phyloP scores from a whole-genome alignment of 1,140 invertebrate species.

The Drosophila setifemur region DNA sequence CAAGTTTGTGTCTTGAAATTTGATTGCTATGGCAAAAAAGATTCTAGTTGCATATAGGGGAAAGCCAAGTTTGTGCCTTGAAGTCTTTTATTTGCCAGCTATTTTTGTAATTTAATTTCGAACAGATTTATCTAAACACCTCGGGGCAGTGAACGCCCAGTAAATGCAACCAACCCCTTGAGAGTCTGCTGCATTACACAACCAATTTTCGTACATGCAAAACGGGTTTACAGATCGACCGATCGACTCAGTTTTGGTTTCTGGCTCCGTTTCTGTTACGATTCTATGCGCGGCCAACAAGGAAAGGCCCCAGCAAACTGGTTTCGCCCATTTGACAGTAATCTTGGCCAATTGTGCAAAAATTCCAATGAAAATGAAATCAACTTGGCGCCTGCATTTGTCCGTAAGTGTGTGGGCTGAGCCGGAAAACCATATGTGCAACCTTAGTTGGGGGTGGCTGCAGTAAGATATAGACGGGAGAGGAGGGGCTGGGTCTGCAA shows the following conservation, averaged over 20 bases:
- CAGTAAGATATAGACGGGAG: background rate
- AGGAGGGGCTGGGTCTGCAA: conserved; percentile 23
- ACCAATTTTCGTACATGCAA: conserved; percentile 51
- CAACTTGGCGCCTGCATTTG: conserved; percentile 18
- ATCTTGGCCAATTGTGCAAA: conserved; percentile 64
- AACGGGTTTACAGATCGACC: conserved; percentile 40
- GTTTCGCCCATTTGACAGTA: conserved; percentile 51
- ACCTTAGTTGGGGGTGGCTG: background rate
- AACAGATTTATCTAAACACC: conserved; percentile 71
- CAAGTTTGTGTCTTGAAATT: conserved; percentile 41
- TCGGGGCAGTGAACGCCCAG: conserved; percentile 55
- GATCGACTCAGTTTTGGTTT: conserved; percentile 20
- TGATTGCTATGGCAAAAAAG: no score
- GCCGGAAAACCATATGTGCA: conserved; percentile 42
- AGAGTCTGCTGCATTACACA: conserved; percentile 49
- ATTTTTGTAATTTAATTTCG: conserved; percentile 55
- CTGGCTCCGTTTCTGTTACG: conserved; percentile 17
- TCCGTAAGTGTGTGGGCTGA: conserved; percentile 12
- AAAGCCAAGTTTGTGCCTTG: conserved; percentile 12
- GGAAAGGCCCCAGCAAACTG: conserved; percentile 68
- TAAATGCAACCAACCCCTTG: background rate
- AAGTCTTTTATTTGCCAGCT: conserved; percentile 18
- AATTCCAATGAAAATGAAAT: conserved; percentile 75
- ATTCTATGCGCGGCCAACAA: conserved; percentile 71
- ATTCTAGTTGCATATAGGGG: no score